A percentile compares a stretch with the other conserved stretches of the same genome.
phyloP scores from a whole-genome alignment of 1,140 invertebrate genomes.

The Bombus impatiens region DNA sequence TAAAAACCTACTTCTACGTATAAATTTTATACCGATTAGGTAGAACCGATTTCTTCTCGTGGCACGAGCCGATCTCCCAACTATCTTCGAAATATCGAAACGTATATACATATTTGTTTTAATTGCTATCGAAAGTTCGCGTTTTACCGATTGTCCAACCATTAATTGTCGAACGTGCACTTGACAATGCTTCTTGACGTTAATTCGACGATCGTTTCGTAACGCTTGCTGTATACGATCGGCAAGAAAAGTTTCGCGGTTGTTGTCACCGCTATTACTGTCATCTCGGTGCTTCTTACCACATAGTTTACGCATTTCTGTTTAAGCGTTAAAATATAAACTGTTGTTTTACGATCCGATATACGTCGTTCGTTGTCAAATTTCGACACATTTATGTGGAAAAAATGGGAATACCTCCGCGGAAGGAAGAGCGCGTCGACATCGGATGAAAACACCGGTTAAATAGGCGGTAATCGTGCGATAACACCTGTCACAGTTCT shows the following conservation, averaged over 20 bases:
- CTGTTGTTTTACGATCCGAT: neutral
- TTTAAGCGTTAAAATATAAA: neutral
- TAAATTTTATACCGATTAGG: conserved; percentile 19
- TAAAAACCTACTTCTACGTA: conserved; percentile 35
- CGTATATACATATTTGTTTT: neutral
- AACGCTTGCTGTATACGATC: neutral
- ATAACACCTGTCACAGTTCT: conserved; percentile 60
- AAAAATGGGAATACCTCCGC: neutral
- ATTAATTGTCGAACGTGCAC: neutral
- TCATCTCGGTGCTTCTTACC: neutral
- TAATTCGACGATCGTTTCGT: neutral
- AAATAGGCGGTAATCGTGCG: conserved; percentile 47
- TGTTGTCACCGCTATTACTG: neutral
- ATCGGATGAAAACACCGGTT: conserved; percentile 21
- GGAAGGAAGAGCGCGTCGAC: conserved; percentile 1
- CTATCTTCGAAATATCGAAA: neutral
- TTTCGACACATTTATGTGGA: neutral
- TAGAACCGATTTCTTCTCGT: neutral
- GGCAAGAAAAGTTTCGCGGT: neutral
- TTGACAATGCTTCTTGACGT: conserved; percentile 1
- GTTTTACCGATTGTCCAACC: neutral
- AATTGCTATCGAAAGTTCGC: too few relatives aligned
- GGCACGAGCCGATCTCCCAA: neutral
- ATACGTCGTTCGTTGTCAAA: neutral
- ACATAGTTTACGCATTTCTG: neutral